Base-by-base conservation (phyloP, 37 sponge, comb jelly and placozoan species). In the Beroe ovata region DNA sequence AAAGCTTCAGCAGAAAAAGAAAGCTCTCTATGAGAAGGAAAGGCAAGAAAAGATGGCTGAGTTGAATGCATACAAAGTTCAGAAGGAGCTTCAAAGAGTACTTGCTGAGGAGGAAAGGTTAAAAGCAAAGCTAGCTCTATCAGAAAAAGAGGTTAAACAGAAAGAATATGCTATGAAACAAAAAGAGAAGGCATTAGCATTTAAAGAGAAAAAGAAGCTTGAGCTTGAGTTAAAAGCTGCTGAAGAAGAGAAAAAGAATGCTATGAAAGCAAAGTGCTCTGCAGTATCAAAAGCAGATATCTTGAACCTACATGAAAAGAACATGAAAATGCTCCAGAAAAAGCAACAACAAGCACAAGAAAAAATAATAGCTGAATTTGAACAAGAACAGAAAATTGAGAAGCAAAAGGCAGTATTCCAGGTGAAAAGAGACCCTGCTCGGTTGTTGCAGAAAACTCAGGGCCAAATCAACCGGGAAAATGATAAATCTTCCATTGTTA, bases 41-140 rank as follows among this genome's bases (percentile, higher is more conserved):
- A 25, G 35, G 14, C 69, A 66, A 30, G 69, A 66, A 18, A 66
- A 30, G 34, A 4, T 66, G 4, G 69, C 69, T 14, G 8, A 66
- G 25, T 66, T 66, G 36, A 66, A 66, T 66, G 69, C 69, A 6
- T 66, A 66, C 69, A 66, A 66, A 66, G 69, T 33, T 8, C 69
- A 66, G 34, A 66, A 66, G 36, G 69, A 66, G 35, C 69, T 66
- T 26, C 16, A 66, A 16, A 25, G 35, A 33, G 69, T 66, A 14
- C 25, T 66, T 25, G 69, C 69, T 34, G 69, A 66, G 35, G 69
- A 66, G 16, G 69, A 66, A 30, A 37, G 3, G 1, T 32, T 66
- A 33, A 66, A 66, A 66, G 33, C 36, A 3, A 26, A 66, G 16
- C 14, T 66, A 66, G 36, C 36, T 4, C 36, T 2, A 33, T 25